Conservation (phyloP, 2,113 vertebrate genomes). For the Brachyhypopomus gauderio region DNA sequence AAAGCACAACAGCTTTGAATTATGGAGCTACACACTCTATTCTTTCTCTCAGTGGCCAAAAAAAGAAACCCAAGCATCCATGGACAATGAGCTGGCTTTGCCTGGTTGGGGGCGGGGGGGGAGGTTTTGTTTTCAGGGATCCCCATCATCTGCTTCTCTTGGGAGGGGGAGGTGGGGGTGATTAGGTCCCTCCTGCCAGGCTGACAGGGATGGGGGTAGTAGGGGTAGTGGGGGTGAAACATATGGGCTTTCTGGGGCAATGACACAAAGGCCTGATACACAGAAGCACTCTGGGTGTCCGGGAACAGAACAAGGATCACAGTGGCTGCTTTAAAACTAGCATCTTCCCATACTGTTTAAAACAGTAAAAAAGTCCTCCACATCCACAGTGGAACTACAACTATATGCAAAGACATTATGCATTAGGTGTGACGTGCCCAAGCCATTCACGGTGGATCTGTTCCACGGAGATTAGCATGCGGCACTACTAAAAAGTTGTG, state of each 20-base stretch:
- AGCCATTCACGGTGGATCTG: too few species aligned
- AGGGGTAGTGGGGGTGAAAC: conserved; percentile 36
- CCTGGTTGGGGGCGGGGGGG: conserved; percentile 43
- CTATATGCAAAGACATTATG: too few species aligned
- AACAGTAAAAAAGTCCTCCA: too few species aligned
- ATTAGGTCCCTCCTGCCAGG: conserved; percentile 46
- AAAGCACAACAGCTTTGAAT: conserved; percentile 61
- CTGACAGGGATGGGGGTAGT: conserved; percentile 45
- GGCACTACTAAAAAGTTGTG: too few species aligned
- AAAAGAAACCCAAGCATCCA: conserved; percentile 63
- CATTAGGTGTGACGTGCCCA: too few species aligned
- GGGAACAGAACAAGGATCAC: conserved; percentile 3
- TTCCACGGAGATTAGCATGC: too few species aligned
- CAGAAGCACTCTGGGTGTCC: conserved; percentile 33
- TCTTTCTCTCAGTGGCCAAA: conserved; percentile 53
- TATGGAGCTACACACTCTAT: conserved; percentile 55
- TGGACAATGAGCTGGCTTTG: conserved; percentile 61
- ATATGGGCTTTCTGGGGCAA: conserved; percentile 59
- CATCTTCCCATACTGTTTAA: not conserved
- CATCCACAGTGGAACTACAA: too few species aligned
- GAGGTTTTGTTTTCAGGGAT: conserved; percentile 63
- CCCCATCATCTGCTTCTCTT: conserved; percentile 53
- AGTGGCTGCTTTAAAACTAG: not conserved
- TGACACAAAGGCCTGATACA: conserved; percentile 47
- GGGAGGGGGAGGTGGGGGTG: conserved; percentile 38